Percentiles rank a stretch among this genome's conserved stretches.
These are phyloP conservation scores for Ceratoteleas bidentatus DNA, from an alignment of 1,140 invertebrate species.

Conservation along the genomic window DNA sequence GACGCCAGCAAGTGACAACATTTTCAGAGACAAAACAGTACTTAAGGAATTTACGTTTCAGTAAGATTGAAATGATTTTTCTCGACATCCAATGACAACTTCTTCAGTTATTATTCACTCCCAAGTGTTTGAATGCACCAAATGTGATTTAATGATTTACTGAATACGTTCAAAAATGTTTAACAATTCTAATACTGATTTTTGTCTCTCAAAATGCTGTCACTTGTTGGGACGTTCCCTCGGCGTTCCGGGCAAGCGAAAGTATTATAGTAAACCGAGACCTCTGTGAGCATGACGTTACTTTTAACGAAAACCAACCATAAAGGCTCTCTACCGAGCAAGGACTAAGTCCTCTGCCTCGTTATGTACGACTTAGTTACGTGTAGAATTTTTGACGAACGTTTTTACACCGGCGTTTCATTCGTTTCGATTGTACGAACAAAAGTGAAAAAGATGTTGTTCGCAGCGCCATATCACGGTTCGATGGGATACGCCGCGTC, in stretches of 20 bases:
- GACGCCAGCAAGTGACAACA: too few species aligned
- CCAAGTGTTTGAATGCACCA: too few species aligned
- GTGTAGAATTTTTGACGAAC: constrained; percentile 37
- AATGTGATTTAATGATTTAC: background rate
- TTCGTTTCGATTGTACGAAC: constrained; percentile 10
- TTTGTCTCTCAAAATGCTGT: too few species aligned
- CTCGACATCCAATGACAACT: too few species aligned
- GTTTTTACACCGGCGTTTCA: constrained; percentile 37
- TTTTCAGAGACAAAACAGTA: too few species aligned
- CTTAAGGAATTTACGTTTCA: too few species aligned
- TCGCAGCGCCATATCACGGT: constrained; percentile 40
- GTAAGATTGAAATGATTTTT: too few species aligned
- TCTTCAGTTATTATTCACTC: too few species aligned
- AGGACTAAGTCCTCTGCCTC: constrained; percentile 55
- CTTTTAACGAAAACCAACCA: constrained; percentile 32
- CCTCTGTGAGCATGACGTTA: constrained; percentile 2
- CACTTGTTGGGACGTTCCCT: background rate
- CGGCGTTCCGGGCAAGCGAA: constrained; percentile 24
- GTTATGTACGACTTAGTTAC: constrained; percentile 55
- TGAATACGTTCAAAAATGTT: too few species aligned
- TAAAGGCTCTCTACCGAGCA: constrained; percentile 48
- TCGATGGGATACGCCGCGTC: constrained; percentile 23
- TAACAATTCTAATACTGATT: too few species aligned
- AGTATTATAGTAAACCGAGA: constrained; percentile 46
- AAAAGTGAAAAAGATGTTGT: constrained; percentile 20